Conservation (phyloP, 2,797 vertebrate species). For the Malurus leucopterus region DNA sequence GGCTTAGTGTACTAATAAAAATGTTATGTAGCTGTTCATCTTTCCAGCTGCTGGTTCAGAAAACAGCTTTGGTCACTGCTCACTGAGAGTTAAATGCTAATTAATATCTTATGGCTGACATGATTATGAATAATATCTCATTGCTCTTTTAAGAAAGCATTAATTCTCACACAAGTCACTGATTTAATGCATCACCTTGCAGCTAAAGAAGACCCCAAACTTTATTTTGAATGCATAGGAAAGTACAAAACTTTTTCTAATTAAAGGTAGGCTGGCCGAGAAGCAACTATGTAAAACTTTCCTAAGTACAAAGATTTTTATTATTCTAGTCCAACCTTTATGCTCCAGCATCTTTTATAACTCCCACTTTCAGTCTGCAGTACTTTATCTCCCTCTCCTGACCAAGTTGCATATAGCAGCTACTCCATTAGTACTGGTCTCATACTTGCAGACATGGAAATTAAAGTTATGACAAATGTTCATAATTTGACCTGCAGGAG, state of each 20-base stretch:
- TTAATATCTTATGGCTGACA: neutral
- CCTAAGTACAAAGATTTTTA: rapidly evolving
- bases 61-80: neutral
- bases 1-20: neutral
- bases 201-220: neutral
- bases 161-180: neutral
- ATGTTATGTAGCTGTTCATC: rapidly evolving
- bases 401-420: neutral
- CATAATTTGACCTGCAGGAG: neutral
- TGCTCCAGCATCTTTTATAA: neutral
- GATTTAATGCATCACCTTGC: neutral
- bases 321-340: neutral
- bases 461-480: neutral
- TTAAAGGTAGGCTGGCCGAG: neutral
- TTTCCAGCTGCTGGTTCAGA: neutral
- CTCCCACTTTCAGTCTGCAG: neutral
- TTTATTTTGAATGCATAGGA: neutral
- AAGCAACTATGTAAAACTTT: neutral
- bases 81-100: neutral
- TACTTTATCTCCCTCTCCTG: slow-evolving; percentile 10
- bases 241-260: neutral
- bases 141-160: neutral
- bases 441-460: rapidly evolving
- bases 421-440: neutral
- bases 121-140: neutral